These are phyloP conservation scores for Polia nebulosa DNA, from an alignment of 2,888 invertebrate genomes.

Conservation along the genomic window DNA sequence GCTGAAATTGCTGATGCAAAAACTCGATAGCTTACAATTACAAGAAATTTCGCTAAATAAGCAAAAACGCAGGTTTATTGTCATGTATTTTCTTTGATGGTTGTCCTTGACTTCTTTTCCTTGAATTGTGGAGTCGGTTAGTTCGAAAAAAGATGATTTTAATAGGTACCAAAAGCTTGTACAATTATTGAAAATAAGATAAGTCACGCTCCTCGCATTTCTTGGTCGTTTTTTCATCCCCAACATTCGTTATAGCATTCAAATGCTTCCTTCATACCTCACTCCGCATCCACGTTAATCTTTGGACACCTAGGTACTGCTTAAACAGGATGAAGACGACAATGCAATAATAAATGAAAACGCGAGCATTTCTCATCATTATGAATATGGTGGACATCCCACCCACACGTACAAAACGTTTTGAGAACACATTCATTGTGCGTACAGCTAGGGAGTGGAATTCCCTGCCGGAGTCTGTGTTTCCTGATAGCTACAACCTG, in stretches of 20 bases:
- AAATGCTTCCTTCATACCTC: neutral
- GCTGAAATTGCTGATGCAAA: slow-evolving; percentile 44
- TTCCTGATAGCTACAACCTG: no score
- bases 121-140: slow-evolving; percentile 21
- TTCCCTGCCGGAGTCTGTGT: no score
- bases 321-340: no score
- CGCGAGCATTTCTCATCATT: no score
- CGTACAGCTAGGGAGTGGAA: no score
- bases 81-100: slow-evolving; percentile 28
- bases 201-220: neutral
- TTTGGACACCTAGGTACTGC: no score
- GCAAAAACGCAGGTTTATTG: slow-evolving; percentile 40
- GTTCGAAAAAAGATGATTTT: slow-evolving; percentile 20
- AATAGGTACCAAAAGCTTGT: slow-evolving; percentile 7
- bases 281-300: no score
- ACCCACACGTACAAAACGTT: no score
- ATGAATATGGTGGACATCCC: no score
- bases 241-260: neutral
- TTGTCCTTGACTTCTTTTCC: slow-evolving; percentile 26
- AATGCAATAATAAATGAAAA: no score
- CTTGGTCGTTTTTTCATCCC: neutral
- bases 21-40: slow-evolving; percentile 28
- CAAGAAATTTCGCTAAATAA: slow-evolving; percentile 28
- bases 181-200: slow-evolving; percentile 20
- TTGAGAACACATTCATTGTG: no score